Percentiles rank a stretch among this genome's conserved stretches.
Evolutionary conservation across 92 coral and sea anemone genomes (phyloP).

Genomic region (Zoanthus sociatus): DNA sequence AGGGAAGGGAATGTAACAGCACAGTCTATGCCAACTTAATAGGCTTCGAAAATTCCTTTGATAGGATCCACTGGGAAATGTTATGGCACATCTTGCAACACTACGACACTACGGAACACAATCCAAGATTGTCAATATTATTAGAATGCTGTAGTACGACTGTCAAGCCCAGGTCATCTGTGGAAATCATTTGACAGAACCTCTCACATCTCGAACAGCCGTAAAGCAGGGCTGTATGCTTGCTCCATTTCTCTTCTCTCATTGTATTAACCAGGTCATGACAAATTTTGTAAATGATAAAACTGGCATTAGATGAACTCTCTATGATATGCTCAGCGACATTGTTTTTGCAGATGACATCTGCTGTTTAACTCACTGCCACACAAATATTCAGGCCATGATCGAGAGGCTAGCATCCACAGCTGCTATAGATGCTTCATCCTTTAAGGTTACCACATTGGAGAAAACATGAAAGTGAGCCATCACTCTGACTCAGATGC

Average conservation of each 20-base stretch:
- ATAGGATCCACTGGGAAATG: too few relatives aligned
- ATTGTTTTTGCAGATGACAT: slow-evolving; percentile 11
- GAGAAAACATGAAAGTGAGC: too few relatives aligned
- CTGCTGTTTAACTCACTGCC: not conserved
- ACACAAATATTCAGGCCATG: too few relatives aligned
- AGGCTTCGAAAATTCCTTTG: too few relatives aligned
- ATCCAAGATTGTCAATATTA: not conserved
- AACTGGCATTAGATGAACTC: not conserved
- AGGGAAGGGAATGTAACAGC: too few relatives aligned
- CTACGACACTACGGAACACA: not conserved
- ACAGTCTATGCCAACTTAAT: too few relatives aligned
- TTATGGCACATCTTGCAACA: not conserved
- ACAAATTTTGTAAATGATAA: not conserved
- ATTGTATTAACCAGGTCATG: not conserved
- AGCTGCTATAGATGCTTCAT: too few relatives aligned
- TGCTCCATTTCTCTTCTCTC: not conserved
- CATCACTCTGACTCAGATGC: too few relatives aligned
- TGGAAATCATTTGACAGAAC: not conserved
- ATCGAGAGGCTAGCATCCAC: too few relatives aligned
- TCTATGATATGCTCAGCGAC: not conserved
- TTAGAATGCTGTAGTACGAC: not conserved
- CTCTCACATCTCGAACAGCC: not conserved
- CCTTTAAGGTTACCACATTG: too few relatives aligned
- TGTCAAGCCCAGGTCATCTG: not conserved
- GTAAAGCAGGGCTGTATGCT: not conserved